phyloP scores from a whole-genome alignment of 2,113 vertebrate species.

The Microtus ochrogaster region DNA sequence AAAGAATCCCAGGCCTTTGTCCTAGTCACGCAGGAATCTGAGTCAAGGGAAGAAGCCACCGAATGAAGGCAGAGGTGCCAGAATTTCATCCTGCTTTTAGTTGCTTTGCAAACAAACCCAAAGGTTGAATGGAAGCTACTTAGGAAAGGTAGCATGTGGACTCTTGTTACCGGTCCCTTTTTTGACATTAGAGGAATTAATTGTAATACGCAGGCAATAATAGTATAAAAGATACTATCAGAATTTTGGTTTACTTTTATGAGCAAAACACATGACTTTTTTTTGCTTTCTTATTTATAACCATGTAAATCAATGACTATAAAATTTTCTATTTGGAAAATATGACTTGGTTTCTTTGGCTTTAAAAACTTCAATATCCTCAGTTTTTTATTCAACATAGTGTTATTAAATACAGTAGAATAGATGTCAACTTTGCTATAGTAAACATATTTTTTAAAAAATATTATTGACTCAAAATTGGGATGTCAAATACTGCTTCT shows the following conservation, averaged over 20 bases:
- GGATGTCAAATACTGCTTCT: constrained; percentile 1
- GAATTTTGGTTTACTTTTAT: constrained; percentile 31
- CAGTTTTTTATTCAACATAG: not conserved
- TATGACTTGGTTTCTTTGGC: not conserved
- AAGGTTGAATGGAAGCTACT: not conserved
- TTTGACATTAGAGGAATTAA: not conserved
- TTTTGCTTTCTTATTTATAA: constrained; percentile 4
- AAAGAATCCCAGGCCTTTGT: not conserved
- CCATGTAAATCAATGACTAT: not conserved
- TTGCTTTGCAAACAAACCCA: not conserved
- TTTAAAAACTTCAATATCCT: not conserved
- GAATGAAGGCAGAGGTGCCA: not conserved
- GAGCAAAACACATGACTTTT: not conserved
- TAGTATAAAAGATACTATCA: not conserved
- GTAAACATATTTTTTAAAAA: not conserved
- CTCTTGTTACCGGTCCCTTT: not conserved
- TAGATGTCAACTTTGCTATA: not conserved
- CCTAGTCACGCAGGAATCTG: not conserved
- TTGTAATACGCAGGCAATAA: not conserved
- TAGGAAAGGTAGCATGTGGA: not conserved
- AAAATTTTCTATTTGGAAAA: constrained; percentile 29
- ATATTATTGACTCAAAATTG: constrained; percentile 4
- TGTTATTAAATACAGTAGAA: not conserved
- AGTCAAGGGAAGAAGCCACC: not conserved
- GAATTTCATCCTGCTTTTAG: not conserved